Base-by-base conservation (phyloP, 37 sponge, comb jelly and placozoan species). In the Chondrilla cf. caribensis region DNA sequence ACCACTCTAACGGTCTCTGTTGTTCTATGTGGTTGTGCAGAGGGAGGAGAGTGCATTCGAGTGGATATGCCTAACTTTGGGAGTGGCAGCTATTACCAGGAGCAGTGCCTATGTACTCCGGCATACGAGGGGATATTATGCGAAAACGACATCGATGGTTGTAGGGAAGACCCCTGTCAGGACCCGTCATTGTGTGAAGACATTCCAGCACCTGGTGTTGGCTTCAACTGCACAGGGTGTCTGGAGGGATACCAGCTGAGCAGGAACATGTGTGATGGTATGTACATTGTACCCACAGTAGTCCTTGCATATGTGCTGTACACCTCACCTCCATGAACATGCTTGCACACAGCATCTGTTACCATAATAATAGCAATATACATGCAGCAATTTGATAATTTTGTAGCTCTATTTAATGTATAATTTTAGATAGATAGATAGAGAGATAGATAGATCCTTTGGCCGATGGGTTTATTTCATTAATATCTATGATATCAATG, bases 101-200 rank as follows among this genome's bases (percentile, higher is more conserved):
- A 67, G 33, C 28, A 29, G 68, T 67, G 68, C 33, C n/a, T 67
- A 33, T 67, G 68, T 33, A 67, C 17, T 29, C 35, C 68, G 3
- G 68, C 68, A 18, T 67, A 67, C 33, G 68, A 67, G 68, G 68
- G 68, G 35, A 33, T 17, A 28, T 29, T 67, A 28, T 67, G 68
- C 35, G 31, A 67, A 33, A 33, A 67, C 1, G 68, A 67, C 35
- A 33, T 67, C 68, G 33, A 67, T 29, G 68, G 68, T 18, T 67
- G 68, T 33, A 67, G 31, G 17, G 35, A 67, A 26, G 29, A 67
- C 33, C 68, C 68, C 68, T 67, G 68, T 33, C 68, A 67, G 68
- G 68, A 67, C 31, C 68, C 68, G 3, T 67, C 68, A 17, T 33
- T 67, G 17, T 67, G 68, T 4, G 33, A 67, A 29, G 68, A 67